Evolutionary conservation across 2,888 invertebrate genomes (phyloP).

Genomic region (Deilephila porcellus): DNA sequence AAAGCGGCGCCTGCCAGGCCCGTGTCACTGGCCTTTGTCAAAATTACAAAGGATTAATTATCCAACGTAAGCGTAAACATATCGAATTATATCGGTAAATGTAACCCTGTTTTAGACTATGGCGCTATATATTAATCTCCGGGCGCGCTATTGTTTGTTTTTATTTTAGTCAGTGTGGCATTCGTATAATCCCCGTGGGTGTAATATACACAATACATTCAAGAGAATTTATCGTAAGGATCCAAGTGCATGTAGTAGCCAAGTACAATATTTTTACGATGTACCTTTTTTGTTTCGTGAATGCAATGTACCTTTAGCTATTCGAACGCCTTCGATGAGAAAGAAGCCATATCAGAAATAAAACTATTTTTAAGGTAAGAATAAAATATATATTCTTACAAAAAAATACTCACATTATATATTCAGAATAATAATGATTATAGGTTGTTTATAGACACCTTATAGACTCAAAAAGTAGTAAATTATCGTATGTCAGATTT

Average conservation of each 20-base stretch:
- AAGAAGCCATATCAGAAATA: too few species aligned
- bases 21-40: slow-evolving; percentile 74
- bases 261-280: neutral
- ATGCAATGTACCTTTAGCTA: too few species aligned
- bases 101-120: neutral
- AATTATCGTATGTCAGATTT: too few species aligned
- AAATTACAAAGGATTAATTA: slow-evolving; percentile 50
- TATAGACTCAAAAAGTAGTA: too few species aligned
- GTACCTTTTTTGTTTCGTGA: neutral
- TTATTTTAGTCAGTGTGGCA: neutral
- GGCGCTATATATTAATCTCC: neutral
- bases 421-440: too few species aligned
- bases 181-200: neutral
- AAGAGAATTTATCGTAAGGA: neutral
- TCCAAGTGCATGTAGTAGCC: neutral
- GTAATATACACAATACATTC: slow-evolving; percentile 17
- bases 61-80: slow-evolving; percentile 35
- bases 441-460: too few species aligned
- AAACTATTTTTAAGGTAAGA: too few species aligned
- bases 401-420: too few species aligned
- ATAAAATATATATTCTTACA: too few species aligned
- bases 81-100: slow-evolving; percentile 20
- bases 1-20: slow-evolving; percentile 62
- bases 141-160: neutral
- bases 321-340: too few species aligned